Evolutionary conservation across 2,797 vertebrate species (phyloP).

Genomic region (Sebastes cheni): DNA sequence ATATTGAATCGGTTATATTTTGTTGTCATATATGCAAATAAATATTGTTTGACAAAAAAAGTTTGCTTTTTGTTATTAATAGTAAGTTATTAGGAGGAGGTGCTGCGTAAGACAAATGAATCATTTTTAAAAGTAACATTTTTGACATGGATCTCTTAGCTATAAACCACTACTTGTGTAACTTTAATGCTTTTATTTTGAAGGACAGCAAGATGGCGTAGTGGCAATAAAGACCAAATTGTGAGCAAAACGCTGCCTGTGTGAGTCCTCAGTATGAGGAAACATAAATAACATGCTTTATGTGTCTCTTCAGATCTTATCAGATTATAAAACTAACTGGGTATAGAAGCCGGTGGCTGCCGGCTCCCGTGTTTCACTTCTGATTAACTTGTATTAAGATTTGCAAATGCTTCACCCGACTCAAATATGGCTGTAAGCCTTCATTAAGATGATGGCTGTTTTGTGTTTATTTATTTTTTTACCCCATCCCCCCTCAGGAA

Average conservation of each 20-base stretch:
- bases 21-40: constrained; percentile 61
- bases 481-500: constrained; percentile 21
- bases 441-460: constrained; percentile 62
- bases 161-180: neutral
- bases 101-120: no score
- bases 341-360: neutral
- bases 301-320: constrained; percentile 1
- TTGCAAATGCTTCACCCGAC: constrained; percentile 27
- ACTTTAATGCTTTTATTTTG: constrained; percentile 4
- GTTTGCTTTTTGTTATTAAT: neutral
- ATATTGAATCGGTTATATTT: constrained; percentile 29
- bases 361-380: constrained; percentile 42
- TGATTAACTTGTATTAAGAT: constrained; percentile 51
- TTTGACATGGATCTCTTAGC: neutral
- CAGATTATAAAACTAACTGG: neutral
- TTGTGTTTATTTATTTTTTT: constrained; percentile 26
- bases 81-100: no score
- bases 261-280: neutral
- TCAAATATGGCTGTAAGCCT: constrained; percentile 49
- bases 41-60: constrained; percentile 63
- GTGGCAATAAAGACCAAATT: neutral
- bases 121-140: neutral
- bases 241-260: neutral
- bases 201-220: neutral
- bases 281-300: neutral